Evolutionary conservation across 2,888 invertebrate genomes (phyloP).

Genomic region (Trachelus troglodyta): DNA sequence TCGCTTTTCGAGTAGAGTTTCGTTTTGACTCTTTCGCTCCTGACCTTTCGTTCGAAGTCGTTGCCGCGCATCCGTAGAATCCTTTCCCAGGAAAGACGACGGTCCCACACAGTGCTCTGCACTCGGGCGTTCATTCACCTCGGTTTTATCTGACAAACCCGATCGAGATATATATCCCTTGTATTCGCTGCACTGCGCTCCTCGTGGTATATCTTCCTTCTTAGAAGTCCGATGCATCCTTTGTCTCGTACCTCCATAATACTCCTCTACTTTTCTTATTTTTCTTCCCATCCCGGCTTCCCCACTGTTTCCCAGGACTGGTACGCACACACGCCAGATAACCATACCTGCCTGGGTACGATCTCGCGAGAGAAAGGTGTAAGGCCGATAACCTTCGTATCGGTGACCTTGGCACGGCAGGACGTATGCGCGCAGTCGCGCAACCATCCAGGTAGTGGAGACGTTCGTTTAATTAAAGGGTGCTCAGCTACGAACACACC

Average conservation of each 20-base stretch:
- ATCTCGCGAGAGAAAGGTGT: conserved; percentile 11
- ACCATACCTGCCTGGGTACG: background rate
- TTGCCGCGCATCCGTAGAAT: conserved; percentile 7
- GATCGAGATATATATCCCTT: conserved; percentile 1
- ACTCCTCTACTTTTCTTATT: background rate
- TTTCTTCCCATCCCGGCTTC: background rate
- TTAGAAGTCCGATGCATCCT: background rate
- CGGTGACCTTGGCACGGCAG: conserved; percentile 52
- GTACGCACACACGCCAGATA: background rate
- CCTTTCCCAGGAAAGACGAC: conserved; percentile 24
- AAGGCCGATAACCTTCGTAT: conserved; percentile 58
- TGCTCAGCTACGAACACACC: conserved; percentile 2
- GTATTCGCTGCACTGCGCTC: background rate
- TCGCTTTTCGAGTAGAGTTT: background rate
- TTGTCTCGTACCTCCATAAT: background rate
- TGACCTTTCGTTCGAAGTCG: background rate
- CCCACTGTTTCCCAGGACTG: background rate
- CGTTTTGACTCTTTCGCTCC: background rate
- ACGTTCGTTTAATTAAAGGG: conserved; percentile 56
- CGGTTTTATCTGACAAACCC: background rate
- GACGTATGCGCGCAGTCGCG: conserved; percentile 16
- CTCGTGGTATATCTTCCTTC: background rate
- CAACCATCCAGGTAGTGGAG: background rate
- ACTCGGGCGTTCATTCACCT: background rate
- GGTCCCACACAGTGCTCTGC: background rate